Evolutionary conservation across 2,888 invertebrate genomes (phyloP).

Genomic region (Ophioninae sp.): DNA sequence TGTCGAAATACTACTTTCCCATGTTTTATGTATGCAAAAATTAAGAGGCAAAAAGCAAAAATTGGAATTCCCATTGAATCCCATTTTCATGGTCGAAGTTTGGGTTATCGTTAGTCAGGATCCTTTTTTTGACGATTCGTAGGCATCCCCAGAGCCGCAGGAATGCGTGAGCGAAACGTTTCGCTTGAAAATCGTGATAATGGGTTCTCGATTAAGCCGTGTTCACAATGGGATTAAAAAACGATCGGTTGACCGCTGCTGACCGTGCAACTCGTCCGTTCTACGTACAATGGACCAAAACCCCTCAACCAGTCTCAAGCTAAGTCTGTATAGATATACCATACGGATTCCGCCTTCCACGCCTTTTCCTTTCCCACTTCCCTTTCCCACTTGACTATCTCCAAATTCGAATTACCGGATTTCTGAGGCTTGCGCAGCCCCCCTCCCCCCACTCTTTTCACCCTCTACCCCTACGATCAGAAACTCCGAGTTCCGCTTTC

Average conservation of each 20-base stretch:
- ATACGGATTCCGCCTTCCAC: conserved; percentile 33
- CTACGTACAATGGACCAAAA: conserved; percentile 37
- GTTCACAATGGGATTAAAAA: conserved; percentile 80
- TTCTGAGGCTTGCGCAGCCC: conserved; percentile 27
- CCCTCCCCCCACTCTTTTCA: background rate
- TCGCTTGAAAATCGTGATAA: conserved; percentile 66
- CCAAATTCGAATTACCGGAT: conserved; percentile 52
- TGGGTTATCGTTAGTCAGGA: background rate
- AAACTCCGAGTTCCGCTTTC: conserved; percentile 26
- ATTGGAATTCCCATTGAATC: background rate
- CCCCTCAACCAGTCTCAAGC: conserved; percentile 48
- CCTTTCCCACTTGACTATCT: conserved; percentile 29
- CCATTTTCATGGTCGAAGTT: background rate
- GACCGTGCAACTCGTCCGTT: conserved; percentile 75
- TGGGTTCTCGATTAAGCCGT: conserved; percentile 79
- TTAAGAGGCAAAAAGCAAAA: background rate
- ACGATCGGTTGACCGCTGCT: conserved; percentile 79
- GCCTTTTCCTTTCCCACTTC: background rate
- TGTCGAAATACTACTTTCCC: too few relatives aligned
- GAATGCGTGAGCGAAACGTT: conserved; percentile 48
- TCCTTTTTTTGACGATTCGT: background rate
- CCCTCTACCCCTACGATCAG: conserved; percentile 21
- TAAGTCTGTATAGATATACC: conserved; percentile 33
- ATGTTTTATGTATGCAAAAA: background rate
- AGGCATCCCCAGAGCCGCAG: background rate